These are phyloP conservation scores for Phylloscopus collybita DNA, from an alignment of 2,797 vertebrate species.

Conservation along the genomic window DNA sequence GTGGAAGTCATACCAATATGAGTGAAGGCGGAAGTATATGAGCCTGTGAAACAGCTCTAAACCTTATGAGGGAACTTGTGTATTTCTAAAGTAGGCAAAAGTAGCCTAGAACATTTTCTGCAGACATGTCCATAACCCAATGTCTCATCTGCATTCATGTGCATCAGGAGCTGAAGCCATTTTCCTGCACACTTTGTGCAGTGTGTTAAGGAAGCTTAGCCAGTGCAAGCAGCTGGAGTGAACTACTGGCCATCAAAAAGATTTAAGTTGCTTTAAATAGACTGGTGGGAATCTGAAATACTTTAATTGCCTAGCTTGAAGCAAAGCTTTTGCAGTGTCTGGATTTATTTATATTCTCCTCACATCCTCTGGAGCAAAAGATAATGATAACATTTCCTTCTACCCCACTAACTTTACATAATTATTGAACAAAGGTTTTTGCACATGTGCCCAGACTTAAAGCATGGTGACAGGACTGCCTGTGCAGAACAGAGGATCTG, in stretches of 20 bases:
- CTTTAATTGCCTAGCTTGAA: constrained; percentile 63
- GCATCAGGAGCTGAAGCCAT: background rate
- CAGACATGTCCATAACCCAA: background rate
- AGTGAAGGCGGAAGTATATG: background rate
- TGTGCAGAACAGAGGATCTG: constrained; percentile 1
- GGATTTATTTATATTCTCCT: constrained; percentile 68
- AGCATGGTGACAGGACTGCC: constrained; percentile 19
- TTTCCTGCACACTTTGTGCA: background rate
- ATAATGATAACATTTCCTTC: constrained; percentile 69
- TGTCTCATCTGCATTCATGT: background rate
- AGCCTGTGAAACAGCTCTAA: background rate
- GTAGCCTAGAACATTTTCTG: background rate
- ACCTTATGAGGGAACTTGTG: background rate
- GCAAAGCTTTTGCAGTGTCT: constrained; percentile 59
- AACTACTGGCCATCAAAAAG: constrained; percentile 35
- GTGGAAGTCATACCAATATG: background rate
- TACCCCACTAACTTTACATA: constrained; percentile 62
- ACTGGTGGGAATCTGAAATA: constrained; percentile 64
- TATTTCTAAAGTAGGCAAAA: background rate
- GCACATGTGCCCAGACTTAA: background rate
- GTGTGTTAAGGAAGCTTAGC: background rate
- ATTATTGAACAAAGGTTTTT: constrained; percentile 61
- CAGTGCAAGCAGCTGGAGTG: background rate
- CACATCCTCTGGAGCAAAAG: constrained; percentile 57
- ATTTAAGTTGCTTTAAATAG: constrained; percentile 67